A percentile compares a stretch with the other conserved stretches of the same genome.
These are phyloP conservation scores for Lathamus discolor DNA, from an alignment of 2,113 vertebrate species.

Conservation along the genomic window DNA sequence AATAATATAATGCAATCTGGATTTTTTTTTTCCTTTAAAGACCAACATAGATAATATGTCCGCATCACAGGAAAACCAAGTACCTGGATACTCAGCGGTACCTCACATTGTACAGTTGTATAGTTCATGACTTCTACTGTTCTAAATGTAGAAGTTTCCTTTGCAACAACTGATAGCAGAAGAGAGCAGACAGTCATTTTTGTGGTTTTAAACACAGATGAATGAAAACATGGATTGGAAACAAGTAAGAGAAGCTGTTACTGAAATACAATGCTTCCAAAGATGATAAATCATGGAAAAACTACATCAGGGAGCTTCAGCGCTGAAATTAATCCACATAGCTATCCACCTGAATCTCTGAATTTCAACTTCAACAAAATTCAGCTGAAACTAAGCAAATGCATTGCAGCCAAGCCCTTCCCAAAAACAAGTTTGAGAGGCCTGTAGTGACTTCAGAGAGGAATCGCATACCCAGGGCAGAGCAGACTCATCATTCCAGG, in stretches of 20 bases:
- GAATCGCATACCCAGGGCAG: not conserved
- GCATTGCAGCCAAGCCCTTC: not conserved
- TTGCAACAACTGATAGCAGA: not conserved
- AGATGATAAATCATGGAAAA: conserved; percentile 14
- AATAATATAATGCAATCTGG: not conserved
- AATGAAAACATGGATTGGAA: not conserved
- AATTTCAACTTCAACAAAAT: conserved; percentile 44
- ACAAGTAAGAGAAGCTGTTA: not conserved
- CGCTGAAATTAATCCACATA: not conserved
- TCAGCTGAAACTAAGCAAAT: conserved; percentile 11
- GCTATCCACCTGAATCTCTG: not conserved
- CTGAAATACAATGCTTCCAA: not conserved
- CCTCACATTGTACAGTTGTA: not conserved
- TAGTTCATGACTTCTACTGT: not conserved
- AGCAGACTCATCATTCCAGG: not conserved
- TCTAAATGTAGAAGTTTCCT: not conserved
- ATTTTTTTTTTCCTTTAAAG: not conserved
- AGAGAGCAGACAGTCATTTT: not conserved
- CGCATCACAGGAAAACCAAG: not conserved
- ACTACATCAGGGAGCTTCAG: not conserved
- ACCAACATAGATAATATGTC: not conserved
- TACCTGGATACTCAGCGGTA: not conserved
- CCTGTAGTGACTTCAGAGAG: not conserved
- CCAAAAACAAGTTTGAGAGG: not conserved
- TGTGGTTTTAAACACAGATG: not conserved